phyloP scores from a whole-genome alignment of 2,888 invertebrate species.

The Diplazon laetatorius region DNA sequence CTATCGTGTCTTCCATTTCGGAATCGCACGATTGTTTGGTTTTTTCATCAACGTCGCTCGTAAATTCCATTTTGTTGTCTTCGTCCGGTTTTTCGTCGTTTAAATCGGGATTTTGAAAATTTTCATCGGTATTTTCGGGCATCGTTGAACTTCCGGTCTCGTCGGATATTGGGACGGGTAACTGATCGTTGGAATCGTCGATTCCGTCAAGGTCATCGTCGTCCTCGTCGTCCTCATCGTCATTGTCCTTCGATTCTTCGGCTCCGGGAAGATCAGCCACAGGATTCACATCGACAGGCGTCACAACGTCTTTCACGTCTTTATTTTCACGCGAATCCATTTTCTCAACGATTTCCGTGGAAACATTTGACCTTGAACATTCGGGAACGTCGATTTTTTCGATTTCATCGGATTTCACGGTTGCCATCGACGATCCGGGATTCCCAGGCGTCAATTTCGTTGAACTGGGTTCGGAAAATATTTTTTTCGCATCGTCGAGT shows the following conservation, averaged over 20 bases:
- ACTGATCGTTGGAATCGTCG: slow-evolving; percentile 38
- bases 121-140: too few species aligned
- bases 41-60: slow-evolving; percentile 54
- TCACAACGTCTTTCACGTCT: neutral
- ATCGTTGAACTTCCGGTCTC: slow-evolving; percentile 36
- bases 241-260: slow-evolving; percentile 17
- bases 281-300: slow-evolving; percentile 26
- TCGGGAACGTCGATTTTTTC: neutral
- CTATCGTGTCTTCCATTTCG: slow-evolving; percentile 48
- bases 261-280: slow-evolving; percentile 19
- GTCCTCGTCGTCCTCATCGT: neutral
- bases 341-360: neutral
- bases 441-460: neutral
- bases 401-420: neutral
- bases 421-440: too few species aligned
- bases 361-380: slow-evolving; percentile 8
- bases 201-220: neutral
- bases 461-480: neutral
- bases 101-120: too few species aligned
- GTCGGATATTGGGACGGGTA: slow-evolving; percentile 31
- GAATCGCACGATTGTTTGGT: slow-evolving; percentile 60
- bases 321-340: neutral
- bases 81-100: slow-evolving; percentile 54
- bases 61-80: slow-evolving; percentile 22
- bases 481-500: neutral